Conservation (phyloP, 2,113 vertebrate genomes). For the Irena cyanogastra region DNA sequence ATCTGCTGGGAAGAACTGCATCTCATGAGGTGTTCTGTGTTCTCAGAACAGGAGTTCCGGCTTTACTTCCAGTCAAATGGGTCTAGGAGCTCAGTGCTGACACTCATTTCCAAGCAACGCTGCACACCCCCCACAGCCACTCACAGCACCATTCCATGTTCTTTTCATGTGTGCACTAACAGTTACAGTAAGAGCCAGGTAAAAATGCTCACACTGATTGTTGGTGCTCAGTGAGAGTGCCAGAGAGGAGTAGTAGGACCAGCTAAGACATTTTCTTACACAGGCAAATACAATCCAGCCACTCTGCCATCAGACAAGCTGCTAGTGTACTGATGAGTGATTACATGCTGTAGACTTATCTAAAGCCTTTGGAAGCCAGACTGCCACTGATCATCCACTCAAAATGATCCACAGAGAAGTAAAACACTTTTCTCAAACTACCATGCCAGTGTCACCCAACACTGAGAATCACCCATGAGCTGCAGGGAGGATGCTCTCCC, state of each 20-base stretch:
- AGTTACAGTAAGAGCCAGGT: neutral
- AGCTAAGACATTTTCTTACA: neutral
- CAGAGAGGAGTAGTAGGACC: neutral
- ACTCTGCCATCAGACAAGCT: neutral
- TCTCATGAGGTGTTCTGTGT: neutral
- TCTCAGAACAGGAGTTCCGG: neutral
- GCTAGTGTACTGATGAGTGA: neutral
- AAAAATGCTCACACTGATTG: neutral
- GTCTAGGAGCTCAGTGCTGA: neutral
- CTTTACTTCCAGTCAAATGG: neutral
- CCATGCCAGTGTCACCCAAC: fast-evolving
- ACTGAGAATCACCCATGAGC: neutral
- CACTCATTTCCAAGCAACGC: neutral
- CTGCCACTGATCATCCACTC: neutral
- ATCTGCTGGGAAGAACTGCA: neutral
- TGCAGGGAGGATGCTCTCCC: neutral
- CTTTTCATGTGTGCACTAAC: neutral
- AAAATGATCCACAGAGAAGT: neutral
- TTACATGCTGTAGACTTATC: neutral
- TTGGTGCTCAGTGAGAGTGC: neutral
- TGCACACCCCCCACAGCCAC: neutral
- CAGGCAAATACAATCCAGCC: neutral
- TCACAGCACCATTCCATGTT: neutral
- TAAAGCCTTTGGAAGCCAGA: neutral
- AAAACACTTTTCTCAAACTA: neutral